Conservation (phyloP, 2,113 vertebrate species). For the Thunnus maccoyii region DNA sequence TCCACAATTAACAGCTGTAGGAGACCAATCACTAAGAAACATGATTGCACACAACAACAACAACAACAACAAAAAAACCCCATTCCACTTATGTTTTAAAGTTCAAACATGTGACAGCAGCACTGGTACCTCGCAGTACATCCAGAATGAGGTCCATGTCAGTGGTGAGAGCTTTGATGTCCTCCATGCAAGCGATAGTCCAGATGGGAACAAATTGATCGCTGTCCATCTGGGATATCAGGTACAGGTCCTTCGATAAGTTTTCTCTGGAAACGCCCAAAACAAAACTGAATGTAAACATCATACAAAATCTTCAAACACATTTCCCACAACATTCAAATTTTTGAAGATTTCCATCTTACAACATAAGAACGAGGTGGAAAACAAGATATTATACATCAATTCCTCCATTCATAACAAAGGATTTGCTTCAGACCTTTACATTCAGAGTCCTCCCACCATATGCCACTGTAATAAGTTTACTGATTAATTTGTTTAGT, state of each 20-base stretch:
- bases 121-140: conserved; percentile 85
- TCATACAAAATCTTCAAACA: background rate
- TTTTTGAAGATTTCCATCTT: background rate
- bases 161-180: conserved; percentile 95
- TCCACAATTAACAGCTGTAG: no score
- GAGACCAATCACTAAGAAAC: no score
- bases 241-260: conserved; percentile 96
- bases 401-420: no score
- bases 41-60: no score
- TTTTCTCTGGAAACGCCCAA: conserved; percentile 88
- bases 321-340: no score
- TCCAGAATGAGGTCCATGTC: conserved; percentile 95
- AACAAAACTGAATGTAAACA: background rate
- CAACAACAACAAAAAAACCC: background rate
- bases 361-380: background rate
- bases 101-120: background rate
- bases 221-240: conserved; percentile 99
- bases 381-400: no score
- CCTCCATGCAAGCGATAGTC: conserved; percentile 98
- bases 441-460: background rate
- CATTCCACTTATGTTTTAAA: background rate
- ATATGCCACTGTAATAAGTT: background rate
- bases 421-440: no score
- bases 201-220: conserved; percentile 98
- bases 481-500: no score